A percentile compares a stretch with the other conserved stretches of the same genome.
phyloP scores from a whole-genome alignment of 2,113 vertebrate genomes.

The Okapia johnstoni region DNA sequence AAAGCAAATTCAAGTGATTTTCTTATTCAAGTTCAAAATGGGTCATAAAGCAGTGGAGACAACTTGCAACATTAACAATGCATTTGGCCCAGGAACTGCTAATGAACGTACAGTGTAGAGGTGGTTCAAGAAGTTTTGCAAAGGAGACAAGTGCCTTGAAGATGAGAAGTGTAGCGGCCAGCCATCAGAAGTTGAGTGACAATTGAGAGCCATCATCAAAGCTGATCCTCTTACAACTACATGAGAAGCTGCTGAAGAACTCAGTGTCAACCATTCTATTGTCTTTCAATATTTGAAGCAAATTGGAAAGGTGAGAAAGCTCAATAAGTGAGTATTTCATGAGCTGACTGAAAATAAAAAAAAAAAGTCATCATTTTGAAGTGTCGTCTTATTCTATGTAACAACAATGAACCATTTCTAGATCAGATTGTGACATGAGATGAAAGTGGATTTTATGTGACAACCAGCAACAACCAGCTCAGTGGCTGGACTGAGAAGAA shows the following conservation, averaged over 20 bases:
- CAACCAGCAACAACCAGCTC: neutral
- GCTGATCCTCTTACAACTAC: neutral
- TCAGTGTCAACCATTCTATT: neutral
- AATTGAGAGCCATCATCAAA: neutral
- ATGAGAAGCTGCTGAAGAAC: neutral
- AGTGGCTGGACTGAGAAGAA: neutral
- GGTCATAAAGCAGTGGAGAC: neutral
- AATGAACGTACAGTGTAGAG: neutral
- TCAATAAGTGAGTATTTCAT: neutral
- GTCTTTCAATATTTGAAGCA: neutral
- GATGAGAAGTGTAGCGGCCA: neutral
- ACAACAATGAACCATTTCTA: neutral
- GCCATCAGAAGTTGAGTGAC: neutral
- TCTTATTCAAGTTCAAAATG: neutral
- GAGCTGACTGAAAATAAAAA: neutral
- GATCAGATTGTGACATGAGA: neutral
- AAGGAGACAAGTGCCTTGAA: neutral
- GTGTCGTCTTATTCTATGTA: neutral
- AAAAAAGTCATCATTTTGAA: neutral
- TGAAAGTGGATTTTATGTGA: neutral
- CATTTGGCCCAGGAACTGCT: neutral
- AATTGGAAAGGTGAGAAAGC: neutral
- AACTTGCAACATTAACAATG: neutral
- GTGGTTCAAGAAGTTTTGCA: neutral
- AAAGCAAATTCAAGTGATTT: neutral